A percentile compares a stretch with the other conserved stretches of the same genome.
These are phyloP conservation scores for Matsumurasca onukii DNA, from an alignment of 1,140 invertebrate species.

Conservation along the genomic window DNA sequence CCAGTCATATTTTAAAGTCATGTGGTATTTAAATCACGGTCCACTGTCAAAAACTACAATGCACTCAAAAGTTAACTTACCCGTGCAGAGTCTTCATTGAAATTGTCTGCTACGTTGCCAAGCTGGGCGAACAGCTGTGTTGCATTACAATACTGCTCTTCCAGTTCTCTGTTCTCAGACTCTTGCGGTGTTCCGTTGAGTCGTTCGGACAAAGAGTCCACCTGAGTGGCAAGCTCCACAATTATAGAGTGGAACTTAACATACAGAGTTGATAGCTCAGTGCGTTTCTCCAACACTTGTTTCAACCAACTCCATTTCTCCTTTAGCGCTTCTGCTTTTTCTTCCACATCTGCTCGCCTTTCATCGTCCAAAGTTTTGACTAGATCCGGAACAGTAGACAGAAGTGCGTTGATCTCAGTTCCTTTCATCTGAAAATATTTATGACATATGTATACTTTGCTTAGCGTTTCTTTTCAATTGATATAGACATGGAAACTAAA, in stretches of 20 bases:
- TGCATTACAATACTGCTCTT: constrained; percentile 63
- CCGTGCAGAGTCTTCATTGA: constrained; percentile 63
- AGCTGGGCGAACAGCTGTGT: constrained; percentile 60
- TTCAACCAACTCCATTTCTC: constrained; percentile 66
- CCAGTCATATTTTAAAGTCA: too few relatives aligned
- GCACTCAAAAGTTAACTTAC: too few relatives aligned
- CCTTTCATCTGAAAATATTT: constrained; percentile 61
- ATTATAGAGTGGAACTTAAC: constrained; percentile 73
- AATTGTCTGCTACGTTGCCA: constrained; percentile 62
- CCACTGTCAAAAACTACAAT: too few relatives aligned
- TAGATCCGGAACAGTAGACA: constrained; percentile 63
- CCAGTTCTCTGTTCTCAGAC: constrained; percentile 48
- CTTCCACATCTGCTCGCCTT: constrained; percentile 60
- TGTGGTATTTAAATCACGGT: too few relatives aligned
- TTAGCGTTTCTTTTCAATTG: too few relatives aligned
- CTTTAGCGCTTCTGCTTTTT: constrained; percentile 61
- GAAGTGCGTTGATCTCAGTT: constrained; percentile 63
- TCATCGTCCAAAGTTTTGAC: constrained; percentile 66
- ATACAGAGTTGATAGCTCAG: constrained; percentile 58
- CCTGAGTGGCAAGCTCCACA: constrained; percentile 62
- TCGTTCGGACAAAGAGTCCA: constrained; percentile 64
- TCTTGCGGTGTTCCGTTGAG: constrained; percentile 42
- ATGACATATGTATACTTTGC: too few relatives aligned
- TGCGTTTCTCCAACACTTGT: constrained; percentile 61
- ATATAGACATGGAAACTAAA: too few relatives aligned